Base-by-base conservation (phyloP, 2,797 vertebrate genomes). In the Heliangelus exortis region DNA sequence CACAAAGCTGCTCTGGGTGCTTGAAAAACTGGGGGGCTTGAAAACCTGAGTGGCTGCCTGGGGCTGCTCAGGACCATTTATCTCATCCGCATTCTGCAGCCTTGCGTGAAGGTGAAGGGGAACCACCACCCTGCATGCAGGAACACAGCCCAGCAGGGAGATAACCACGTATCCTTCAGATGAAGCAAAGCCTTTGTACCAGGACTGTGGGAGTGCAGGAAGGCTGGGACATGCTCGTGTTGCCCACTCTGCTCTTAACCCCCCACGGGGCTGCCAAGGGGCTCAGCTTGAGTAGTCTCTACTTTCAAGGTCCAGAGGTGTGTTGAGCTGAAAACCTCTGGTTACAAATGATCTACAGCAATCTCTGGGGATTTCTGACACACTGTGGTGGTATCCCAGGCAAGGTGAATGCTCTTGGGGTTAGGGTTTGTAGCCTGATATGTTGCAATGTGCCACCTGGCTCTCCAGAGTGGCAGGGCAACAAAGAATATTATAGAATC, bases 11-110 rank as follows among this genome's bases (percentile, higher is more conserved):
- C 87, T 90, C 79, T 58, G 5, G 1, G 87, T 66, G 84, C 91
- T 76, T 68, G 92, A 85, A 87, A 51, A 93, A 7, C 71, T 83
- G 71, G 88, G 89, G 84, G 57, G 72, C 81, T 93, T 75, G 10
- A 74, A 74, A 86, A 53, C 41, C 87, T 61, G 86, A 0, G 48
- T 3, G 3, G 74, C 89, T 63, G 95, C 95, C 95, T 28, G 83
- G 58, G 95, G 87, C 93, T 92, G 87, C 80, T 68, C 13, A 22
- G 69, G 89, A 66, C 80, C 59, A 21, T 50, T 93, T 86, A 84
- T 90, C 90, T 93, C 73, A 84, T 90, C 47, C 11, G 2, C 83
- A 47, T 90, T 88, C 76, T 84, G 93, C 90, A 59, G 93, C 61
- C 61, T 19, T 29, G 72, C 20, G 8, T 7, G 5, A 68, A 74